Conservation (phyloP, 2,888 invertebrate species). For the Automeris io region DNA sequence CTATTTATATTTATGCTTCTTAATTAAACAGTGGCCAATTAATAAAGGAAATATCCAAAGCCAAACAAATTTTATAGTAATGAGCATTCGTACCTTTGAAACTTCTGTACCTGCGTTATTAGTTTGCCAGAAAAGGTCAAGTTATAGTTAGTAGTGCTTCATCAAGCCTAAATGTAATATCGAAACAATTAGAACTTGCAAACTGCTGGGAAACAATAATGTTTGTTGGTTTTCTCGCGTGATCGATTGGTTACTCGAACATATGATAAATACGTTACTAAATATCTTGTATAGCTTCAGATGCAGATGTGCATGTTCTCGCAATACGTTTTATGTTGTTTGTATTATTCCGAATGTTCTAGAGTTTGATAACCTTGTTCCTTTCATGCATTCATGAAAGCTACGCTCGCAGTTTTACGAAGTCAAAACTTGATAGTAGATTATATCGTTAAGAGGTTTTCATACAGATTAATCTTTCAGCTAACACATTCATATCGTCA, state of each 20-base stretch:
- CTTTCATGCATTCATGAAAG: no score
- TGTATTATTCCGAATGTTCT: no score
- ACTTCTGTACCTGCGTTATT: constrained; percentile 4
- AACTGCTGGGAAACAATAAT: constrained; percentile 32
- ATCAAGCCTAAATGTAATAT: constrained; percentile 31
- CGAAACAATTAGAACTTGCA: constrained; percentile 27
- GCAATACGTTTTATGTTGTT: no score
- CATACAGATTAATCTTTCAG: no score
- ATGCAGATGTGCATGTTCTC: no score
- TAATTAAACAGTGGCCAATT: background rate
- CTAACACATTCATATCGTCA: no score
- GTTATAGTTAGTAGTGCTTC: constrained; percentile 43
- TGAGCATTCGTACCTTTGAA: constrained; percentile 3
- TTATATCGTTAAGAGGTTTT: no score
- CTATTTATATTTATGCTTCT: background rate
- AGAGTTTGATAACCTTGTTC: no score
- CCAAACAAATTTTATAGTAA: constrained; percentile 7
- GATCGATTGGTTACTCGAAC: constrained; percentile 35
- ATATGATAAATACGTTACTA: constrained; percentile 34
- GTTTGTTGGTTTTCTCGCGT: constrained; percentile 29
- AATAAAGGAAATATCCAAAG: no score
- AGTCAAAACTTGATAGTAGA: no score
- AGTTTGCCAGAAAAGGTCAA: constrained; percentile 15
- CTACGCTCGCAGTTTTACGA: no score
- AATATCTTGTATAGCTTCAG: no score